Base-by-base conservation (phyloP, 2,113 vertebrate genomes). In the Python bivittatus region DNA sequence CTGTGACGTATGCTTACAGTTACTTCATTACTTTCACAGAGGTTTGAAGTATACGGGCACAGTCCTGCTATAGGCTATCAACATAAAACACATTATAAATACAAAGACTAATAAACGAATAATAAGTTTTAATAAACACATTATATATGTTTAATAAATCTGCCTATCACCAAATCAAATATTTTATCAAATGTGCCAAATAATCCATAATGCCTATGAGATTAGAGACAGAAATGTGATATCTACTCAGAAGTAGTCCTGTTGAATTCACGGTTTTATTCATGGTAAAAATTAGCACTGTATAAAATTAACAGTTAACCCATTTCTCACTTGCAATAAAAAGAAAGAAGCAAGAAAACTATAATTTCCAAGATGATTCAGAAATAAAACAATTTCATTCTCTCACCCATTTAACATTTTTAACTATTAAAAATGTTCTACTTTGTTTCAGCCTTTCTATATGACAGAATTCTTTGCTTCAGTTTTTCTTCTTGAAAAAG, bases 311-410 rank as follows among this genome's bases (percentile, higher is more conserved):
- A 64, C 27, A 64, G 3, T 64, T 84, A 64, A 64, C 27, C 61
- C 12, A 86, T 7, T 33, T 79, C 42, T 27, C 0, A 7, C 2
- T 1, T 0, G 0, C 0, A 0, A 0, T 9, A 25, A 15, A 53
- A 38, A 87, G n/a, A n/a, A 89, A 15, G 48, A 0, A 64, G 29
- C 0, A 1, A 0, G 17, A 22, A 61, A 25, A 20, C 60, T 27
- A 64, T 11, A 25, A 29, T 64, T 2, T 89, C 33, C 22, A 58
- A 20, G 57, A 92, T 4, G 27, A 64, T 64, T 64, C 27, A 64
- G 60, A 64, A 64, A 29, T 64, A 64, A 60, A 64, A 64, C 25
- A 25, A 64, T 64, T 64, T 64, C 60, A 64, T 12, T 64, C 27
- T 61, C 60, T 10, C 58, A 61, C 23, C 60, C 10, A 27, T 27